Evolutionary conservation across 2,797 vertebrate genomes (phyloP).

Genomic region (Echeneis naucrates): DNA sequence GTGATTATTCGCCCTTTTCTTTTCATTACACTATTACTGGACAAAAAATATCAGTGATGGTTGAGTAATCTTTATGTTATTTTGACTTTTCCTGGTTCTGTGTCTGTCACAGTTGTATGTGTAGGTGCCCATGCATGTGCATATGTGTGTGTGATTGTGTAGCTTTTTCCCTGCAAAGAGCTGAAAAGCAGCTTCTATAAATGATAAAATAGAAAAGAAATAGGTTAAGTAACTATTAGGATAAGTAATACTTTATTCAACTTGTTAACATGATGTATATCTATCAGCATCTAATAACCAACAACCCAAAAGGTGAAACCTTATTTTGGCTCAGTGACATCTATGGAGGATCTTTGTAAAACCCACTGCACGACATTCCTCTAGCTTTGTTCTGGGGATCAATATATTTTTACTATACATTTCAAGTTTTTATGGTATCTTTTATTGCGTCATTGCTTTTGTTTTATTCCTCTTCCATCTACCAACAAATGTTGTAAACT

Average conservation of each 20-base stretch:
- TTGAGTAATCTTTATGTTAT: no score
- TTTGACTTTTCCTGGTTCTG: no score
- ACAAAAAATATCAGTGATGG: no score
- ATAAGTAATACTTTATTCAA: not conserved
- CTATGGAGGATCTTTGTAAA: not conserved
- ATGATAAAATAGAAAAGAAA: no score
- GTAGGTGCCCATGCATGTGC: no score
- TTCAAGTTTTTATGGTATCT: not conserved
- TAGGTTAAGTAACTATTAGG: not conserved
- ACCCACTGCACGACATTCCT: not conserved
- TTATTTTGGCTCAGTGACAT: constrained; percentile 1
- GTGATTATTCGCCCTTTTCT: no score
- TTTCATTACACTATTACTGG: no score
- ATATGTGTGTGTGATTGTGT: no score
- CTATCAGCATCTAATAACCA: not conserved
- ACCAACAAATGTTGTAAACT: not conserved
- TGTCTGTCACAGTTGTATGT: no score
- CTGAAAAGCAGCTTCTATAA: no score
- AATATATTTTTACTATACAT: not conserved
- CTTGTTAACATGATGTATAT: not conserved
- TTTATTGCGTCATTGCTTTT: constrained; percentile 1
- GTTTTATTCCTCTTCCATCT: not conserved
- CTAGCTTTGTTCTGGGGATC: not conserved
- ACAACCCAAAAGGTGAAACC: not conserved
- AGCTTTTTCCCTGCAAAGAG: no score